A percentile compares a stretch with the other conserved stretches of the same genome.
Evolutionary conservation across 2,113 vertebrate species (phyloP).

Genomic region (Callopanchax toddi): DNA sequence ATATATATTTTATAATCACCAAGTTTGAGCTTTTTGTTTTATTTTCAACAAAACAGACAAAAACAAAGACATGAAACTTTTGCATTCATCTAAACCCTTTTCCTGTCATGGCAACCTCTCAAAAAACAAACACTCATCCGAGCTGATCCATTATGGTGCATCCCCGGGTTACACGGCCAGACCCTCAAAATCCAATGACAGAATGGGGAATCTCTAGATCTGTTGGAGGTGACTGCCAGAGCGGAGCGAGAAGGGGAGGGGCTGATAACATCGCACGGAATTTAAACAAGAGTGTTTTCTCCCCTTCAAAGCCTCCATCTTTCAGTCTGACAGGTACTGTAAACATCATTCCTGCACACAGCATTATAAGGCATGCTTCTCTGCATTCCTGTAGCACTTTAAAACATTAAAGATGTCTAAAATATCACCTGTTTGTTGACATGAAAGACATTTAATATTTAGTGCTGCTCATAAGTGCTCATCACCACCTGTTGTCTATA

Average conservation of each 20-base stretch:
- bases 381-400: slow-evolving; percentile 75
- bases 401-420: slow-evolving; percentile 61
- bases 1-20: too few relatives aligned
- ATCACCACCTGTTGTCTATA: not conserved
- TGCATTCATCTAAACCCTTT: slow-evolving; percentile 10
- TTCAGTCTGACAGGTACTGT: slow-evolving; percentile 84
- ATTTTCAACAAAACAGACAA: too few relatives aligned
- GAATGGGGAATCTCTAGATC: slow-evolving; percentile 38
- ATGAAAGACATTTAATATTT: slow-evolving; percentile 37
- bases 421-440: slow-evolving; percentile 59
- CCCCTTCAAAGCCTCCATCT: slow-evolving; percentile 79
- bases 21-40: too few relatives aligned
- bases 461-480: not conserved
- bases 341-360: slow-evolving; percentile 82
- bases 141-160: slow-evolving; percentile 55
- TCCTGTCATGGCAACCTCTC: not conserved
- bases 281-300: slow-evolving; percentile 84
- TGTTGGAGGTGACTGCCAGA: slow-evolving; percentile 49
- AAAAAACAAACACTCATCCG: slow-evolving; percentile 26
- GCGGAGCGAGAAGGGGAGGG: slow-evolving; percentile 22
- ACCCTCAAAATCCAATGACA: slow-evolving; percentile 67
- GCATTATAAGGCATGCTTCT: slow-evolving; percentile 78
- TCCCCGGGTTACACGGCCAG: slow-evolving; percentile 63
- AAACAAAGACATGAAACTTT: slow-evolving; percentile 39
- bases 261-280: slow-evolving; percentile 78